Evolutionary conservation across 2,797 vertebrate species (phyloP).

Genomic region (Anomalospiza imberbis): DNA sequence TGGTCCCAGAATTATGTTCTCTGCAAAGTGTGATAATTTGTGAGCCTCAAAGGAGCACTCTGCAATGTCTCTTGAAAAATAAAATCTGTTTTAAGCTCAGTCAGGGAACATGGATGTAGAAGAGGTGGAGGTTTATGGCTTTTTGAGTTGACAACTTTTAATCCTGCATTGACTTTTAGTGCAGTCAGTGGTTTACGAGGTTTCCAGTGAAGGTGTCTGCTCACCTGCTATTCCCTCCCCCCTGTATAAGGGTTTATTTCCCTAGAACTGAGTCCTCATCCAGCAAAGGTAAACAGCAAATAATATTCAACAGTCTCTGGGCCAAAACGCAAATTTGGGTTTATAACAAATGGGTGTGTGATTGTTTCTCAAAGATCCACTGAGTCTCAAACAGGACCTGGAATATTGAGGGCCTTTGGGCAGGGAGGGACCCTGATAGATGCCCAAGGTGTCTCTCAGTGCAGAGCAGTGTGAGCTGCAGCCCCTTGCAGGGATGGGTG

Average conservation of each 20-base stretch:
- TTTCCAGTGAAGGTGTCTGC: not conserved
- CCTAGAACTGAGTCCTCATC: not conserved
- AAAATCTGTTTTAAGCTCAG: not conserved
- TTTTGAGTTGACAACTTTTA: not conserved
- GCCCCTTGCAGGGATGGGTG: not conserved
- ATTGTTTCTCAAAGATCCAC: not conserved
- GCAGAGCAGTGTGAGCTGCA: rapidly evolving
- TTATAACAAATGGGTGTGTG: rapidly evolving
- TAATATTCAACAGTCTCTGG: not conserved
- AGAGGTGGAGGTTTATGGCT: not conserved
- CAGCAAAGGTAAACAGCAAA: not conserved
- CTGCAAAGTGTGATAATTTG: not conserved
- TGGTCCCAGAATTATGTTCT: not conserved
- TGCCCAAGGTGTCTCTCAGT: rapidly evolving
- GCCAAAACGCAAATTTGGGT: not conserved
- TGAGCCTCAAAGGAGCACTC: not conserved
- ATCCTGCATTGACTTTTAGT: not conserved
- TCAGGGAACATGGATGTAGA: not conserved
- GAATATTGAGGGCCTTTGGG: not conserved
- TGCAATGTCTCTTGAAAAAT: not conserved
- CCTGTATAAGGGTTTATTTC: not conserved
- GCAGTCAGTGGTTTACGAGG: not conserved
- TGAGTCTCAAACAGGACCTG: not conserved
- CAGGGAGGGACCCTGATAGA: rapidly evolving
- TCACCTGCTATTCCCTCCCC: not conserved